Evolutionary conservation across 2,113 vertebrate genomes (phyloP), one percentile per base, ranked within the genome.

Genomic region (Catharus minimus): DNA sequence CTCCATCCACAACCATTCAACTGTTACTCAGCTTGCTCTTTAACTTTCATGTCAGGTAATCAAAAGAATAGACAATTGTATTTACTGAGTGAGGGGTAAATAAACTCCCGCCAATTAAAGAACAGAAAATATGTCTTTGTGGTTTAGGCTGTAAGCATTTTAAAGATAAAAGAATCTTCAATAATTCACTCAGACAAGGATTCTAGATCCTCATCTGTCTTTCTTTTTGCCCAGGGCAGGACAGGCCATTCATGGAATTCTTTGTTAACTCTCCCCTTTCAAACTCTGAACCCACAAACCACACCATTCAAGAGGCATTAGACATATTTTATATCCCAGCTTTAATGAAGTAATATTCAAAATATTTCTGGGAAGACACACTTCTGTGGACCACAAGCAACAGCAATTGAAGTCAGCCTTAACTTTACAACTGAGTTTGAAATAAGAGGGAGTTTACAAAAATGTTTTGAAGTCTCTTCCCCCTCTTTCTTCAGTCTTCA

Each of bases 21-120:
- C 62, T 46, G 87, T 84, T 77, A 90, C 77, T 91, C 5, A 8
- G 83, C 41, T 72, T 44, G 22, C 80, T 86, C 95, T 96, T 38
- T 93, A 96, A 94, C 89, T 97, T 97, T 96, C 91, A 93, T 89
- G 78, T 95, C 91, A 95, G 83, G 87, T 95, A 97, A 94, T 94
- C 90, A 95, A 96, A 97, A 94, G 75, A 93, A 92, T 85, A 94
- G 75, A 73, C 67, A 39, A 95, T 67, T 88, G 81, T 90, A 93
- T 94, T 97, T 96, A 95, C 82, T 72, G 80, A 96, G 83, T 69
- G 78, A 91, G 58, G 62, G 74, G 89, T 73, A 96, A 96, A 96
- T 94, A 95, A 95, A 95, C 33, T 90, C 89, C 78, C 65, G 81
- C 72, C 76, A 93, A 91, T 93, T 95, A 95, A 97, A 93, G 76